phyloP scores from a whole-genome alignment of 2,888 invertebrate species.

The Polylopha cassiicola region DNA sequence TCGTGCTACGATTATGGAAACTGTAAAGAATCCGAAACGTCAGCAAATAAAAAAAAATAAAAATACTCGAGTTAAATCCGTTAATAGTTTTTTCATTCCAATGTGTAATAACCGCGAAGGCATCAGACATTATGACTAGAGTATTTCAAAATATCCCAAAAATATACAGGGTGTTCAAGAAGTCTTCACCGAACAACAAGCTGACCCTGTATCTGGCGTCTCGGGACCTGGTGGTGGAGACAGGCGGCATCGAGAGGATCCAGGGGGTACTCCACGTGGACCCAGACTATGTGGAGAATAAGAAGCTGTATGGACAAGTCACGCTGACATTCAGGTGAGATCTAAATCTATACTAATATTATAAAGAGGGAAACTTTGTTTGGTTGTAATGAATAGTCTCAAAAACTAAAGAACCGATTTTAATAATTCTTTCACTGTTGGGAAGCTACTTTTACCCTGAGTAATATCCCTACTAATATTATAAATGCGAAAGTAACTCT shows the following conservation, averaged over 20 bases:
- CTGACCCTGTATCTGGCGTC: conserved; percentile 89
- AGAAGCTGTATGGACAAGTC: conserved; percentile 90
- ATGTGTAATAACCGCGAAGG: conserved; percentile 1
- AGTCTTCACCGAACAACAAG: conserved; percentile 90
- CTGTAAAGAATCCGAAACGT: no score
- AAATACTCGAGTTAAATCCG: no score
- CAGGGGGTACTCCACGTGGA: conserved; percentile 96
- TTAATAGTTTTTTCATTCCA: neutral
- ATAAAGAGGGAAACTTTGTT: no score
- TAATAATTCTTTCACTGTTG: no score
- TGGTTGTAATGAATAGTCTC: no score
- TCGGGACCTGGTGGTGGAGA: conserved; percentile 86
- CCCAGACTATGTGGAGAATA: conserved; percentile 85
- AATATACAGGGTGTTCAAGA: conserved; percentile 85
- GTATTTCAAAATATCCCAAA: conserved; percentile 4
- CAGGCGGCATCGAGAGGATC: conserved; percentile 84
- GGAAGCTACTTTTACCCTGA: no score
- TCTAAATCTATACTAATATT: neutral
- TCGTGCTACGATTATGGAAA: no score
- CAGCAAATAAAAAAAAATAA: no score
- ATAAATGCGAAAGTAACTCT: no score
- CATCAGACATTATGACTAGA: neutral
- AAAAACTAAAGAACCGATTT: no score
- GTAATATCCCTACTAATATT: no score
- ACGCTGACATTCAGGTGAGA: conserved; percentile 93